Evolutionary conservation across 2,797 vertebrate species (phyloP).

Genomic region (Lagocephalus sceleratus): DNA sequence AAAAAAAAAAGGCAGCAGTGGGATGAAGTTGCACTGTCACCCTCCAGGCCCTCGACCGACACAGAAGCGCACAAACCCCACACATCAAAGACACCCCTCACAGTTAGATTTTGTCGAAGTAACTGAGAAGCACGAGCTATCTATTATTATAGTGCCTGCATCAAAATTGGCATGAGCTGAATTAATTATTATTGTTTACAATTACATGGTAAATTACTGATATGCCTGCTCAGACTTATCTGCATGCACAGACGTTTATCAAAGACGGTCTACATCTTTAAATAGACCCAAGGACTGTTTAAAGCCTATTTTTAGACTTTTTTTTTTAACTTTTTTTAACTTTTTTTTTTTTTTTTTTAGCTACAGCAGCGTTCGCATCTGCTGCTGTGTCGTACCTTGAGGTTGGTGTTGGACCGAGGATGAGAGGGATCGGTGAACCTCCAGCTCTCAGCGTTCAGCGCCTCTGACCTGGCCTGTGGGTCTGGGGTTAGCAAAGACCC

Average conservation of each 20-base stretch:
- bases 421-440: constrained; percentile 86
- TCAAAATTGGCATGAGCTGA: background rate
- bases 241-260: constrained; percentile 32
- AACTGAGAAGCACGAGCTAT: background rate
- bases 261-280: constrained; percentile 58
- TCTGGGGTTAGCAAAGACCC: constrained; percentile 82
- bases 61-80: constrained; percentile 19
- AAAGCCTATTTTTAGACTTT: background rate
- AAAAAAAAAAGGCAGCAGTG: constrained; percentile 35
- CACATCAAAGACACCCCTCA: background rate
- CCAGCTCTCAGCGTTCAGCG: constrained; percentile 86
- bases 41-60: constrained; percentile 33
- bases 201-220: constrained; percentile 40
- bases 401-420: constrained; percentile 87
- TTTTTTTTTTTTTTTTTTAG: background rate
- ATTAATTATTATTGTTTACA: too few species aligned
- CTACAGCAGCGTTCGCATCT: background rate
- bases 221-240: constrained; percentile 29
- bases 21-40: constrained; percentile 35
- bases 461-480: constrained; percentile 79
- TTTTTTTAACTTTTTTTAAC: too few species aligned
- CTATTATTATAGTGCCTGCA: background rate
- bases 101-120: background rate
- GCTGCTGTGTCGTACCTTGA: constrained; percentile 80
- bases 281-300: constrained; percentile 25